These are phyloP conservation scores for Sebastes flavidus DNA, from an alignment of 2,797 vertebrate species.

Conservation along the genomic window DNA sequence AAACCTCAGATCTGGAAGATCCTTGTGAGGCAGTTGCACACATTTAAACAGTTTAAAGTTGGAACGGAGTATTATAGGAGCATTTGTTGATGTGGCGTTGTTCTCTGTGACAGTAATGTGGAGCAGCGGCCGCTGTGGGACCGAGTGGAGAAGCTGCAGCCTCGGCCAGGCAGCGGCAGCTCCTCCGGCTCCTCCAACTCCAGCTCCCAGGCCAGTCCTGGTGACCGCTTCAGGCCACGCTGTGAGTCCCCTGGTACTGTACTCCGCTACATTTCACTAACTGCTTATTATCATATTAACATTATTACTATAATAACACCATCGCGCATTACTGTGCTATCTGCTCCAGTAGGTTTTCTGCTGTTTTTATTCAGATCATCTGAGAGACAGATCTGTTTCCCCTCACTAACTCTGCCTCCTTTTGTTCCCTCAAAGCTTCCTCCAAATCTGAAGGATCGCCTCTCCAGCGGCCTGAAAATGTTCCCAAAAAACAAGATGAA, in stretches of 20 bases:
- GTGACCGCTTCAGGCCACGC: constrained; percentile 89
- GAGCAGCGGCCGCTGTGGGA: constrained; percentile 93
- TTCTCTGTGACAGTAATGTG: constrained; percentile 76
- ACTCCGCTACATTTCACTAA: constrained; percentile 5
- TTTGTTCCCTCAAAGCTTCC: constrained; percentile 78
- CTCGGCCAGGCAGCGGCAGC: constrained; percentile 89
- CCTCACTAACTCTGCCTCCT: constrained; percentile 22
- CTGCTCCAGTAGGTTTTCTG: neutral
- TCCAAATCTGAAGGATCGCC: constrained; percentile 89
- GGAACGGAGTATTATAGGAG: neutral
- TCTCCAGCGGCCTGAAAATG: constrained; percentile 84
- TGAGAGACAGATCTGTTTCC: neutral
- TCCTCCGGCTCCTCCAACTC: constrained; percentile 96
- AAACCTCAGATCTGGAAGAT: neutral
- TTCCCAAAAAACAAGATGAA: constrained; percentile 86
- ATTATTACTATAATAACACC: neutral
- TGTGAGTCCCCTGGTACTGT: constrained; percentile 80
- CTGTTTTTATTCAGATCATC: neutral
- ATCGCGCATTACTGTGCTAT: neutral
- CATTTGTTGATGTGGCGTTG: constrained; percentile 1
- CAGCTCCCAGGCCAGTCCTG: constrained; percentile 90
- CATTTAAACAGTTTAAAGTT: neutral
- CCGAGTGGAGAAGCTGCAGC: constrained; percentile 86
- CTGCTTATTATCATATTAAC: neutral
- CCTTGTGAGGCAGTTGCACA: neutral